Conservation (phyloP, 1,140 invertebrate species). For the Hesperophylax magnus region DNA sequence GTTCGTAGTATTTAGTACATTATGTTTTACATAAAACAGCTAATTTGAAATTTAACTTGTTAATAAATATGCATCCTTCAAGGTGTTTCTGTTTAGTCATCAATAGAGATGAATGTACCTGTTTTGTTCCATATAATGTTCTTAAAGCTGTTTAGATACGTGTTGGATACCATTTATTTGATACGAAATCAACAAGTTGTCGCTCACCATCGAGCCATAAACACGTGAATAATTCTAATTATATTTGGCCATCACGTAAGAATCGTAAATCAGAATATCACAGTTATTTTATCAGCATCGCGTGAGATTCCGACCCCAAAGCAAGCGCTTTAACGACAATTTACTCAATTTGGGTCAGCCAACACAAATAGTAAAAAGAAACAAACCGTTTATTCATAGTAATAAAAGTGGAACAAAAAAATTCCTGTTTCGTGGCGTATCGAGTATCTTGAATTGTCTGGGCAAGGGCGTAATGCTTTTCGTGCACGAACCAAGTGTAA, state of each 20-base stretch:
- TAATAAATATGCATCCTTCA: no score
- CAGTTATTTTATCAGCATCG: conserved; percentile 15
- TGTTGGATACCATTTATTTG: not conserved
- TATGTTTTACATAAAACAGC: no score
- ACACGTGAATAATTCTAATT: conserved; percentile 27
- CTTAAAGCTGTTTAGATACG: not conserved
- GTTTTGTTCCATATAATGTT: not conserved
- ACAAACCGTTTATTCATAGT: conserved; percentile 4
- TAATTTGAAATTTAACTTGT: no score
- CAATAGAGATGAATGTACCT: no score
- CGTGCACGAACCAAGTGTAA: conserved; percentile 9
- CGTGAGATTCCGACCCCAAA: conserved; percentile 1
- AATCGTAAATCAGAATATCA: conserved; percentile 7
- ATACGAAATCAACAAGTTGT: conserved; percentile 29
- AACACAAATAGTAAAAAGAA: conserved; percentile 11
- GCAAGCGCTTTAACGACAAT: conserved; percentile 30
- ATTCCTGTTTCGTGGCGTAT: not conserved
- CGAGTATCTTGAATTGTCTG: conserved; percentile 20
- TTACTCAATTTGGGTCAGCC: conserved; percentile 21
- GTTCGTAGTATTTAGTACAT: no score
- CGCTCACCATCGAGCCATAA: conserved; percentile 9
- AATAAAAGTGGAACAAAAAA: conserved; percentile 10
- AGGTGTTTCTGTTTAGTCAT: no score
- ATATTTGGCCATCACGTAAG: conserved; percentile 8
- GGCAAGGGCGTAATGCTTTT: not conserved